phyloP scores from a whole-genome alignment of 2,113 vertebrate genomes.

The Petromus typicus region DNA sequence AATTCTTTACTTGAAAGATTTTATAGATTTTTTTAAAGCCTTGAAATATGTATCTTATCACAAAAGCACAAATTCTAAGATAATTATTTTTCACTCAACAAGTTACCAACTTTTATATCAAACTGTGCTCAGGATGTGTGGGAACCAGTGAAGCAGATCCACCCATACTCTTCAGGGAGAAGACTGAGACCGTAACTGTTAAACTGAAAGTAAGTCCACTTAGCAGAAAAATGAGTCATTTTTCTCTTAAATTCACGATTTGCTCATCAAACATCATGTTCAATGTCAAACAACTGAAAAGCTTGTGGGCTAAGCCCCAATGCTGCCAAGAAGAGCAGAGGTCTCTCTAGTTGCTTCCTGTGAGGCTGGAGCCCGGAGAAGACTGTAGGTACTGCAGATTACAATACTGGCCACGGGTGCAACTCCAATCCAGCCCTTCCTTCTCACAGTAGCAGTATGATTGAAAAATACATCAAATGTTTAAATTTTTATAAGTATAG shows the following conservation, averaged over 20 bases:
- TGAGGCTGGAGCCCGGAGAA: neutral
- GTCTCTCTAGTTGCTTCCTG: neutral
- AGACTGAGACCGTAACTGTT: neutral
- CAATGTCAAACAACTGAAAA: neutral
- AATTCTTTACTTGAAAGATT: neutral
- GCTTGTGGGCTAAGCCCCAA: neutral
- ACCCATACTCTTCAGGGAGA: neutral
- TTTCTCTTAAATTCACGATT: neutral
- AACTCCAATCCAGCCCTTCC: neutral
- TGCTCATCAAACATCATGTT: neutral
- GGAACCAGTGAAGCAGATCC: neutral
- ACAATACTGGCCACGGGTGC: neutral
- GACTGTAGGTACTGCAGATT: neutral
- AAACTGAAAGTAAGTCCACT: neutral
- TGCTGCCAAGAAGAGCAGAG: neutral
- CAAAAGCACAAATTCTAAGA: conserved; percentile 14
- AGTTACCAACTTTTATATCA: conserved; percentile 17
- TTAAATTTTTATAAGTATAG: neutral
- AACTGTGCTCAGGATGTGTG: neutral
- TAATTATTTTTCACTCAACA: conserved; percentile 22
- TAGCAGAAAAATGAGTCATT: conserved; percentile 33
- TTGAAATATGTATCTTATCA: conserved; percentile 50
- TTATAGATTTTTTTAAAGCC: neutral
- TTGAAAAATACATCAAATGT: neutral
- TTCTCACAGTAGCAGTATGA: no score